Evolutionary conservation across 1,140 invertebrate genomes (phyloP).

Genomic region (Dendroctonus ponderosae): DNA sequence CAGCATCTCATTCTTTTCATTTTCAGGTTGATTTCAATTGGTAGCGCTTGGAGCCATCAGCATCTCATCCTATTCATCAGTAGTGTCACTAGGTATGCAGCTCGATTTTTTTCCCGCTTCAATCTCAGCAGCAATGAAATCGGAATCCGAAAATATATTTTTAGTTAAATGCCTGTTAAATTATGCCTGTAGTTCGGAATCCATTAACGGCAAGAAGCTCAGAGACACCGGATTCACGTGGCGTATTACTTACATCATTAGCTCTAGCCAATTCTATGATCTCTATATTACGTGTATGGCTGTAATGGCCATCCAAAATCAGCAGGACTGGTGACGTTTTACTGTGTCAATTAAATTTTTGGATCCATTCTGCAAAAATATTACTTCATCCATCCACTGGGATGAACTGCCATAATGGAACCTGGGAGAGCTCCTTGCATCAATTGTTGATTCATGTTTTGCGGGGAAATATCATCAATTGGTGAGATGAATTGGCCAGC

Average conservation of each 20-base stretch:
- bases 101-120: neutral
- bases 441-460: constrained; percentile 43
- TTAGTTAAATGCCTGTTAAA: constrained; percentile 1
- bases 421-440: constrained; percentile 46
- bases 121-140: constrained; percentile 23
- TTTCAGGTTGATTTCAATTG: neutral
- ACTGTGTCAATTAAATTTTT: constrained; percentile 42
- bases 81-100: too few relatives aligned
- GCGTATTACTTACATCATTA: constrained; percentile 25
- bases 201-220: constrained; percentile 44
- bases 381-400: constrained; percentile 39
- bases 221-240: constrained; percentile 32
- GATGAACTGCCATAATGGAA: constrained; percentile 44
- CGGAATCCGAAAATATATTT: constrained; percentile 38
- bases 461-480: constrained; percentile 47
- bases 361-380: constrained; percentile 45
- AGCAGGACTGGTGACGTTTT: constrained; percentile 16
- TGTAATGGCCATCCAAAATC: constrained; percentile 21
- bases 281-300: constrained; percentile 25
- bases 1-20: neutral
- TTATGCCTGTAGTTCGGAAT: constrained; percentile 33
- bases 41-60: neutral
- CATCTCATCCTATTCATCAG: too few relatives aligned
- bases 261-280: constrained; percentile 26
- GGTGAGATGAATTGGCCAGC: constrained; percentile 46